These are phyloP conservation scores for Vanessa tameamea DNA, from an alignment of 1,140 invertebrate species.

Conservation along the genomic window DNA sequence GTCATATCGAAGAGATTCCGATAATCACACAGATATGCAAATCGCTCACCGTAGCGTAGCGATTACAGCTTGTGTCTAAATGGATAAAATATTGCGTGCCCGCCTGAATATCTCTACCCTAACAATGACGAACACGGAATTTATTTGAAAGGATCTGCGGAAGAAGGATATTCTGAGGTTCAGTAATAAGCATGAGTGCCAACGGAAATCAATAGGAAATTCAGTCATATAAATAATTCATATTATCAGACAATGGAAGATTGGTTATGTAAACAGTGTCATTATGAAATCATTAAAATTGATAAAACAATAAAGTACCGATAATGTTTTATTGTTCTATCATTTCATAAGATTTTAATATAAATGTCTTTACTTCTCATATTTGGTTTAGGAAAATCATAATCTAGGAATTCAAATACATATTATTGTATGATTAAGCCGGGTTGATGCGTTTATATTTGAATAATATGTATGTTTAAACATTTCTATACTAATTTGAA, in stretches of 20 bases:
- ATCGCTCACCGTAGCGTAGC: neutral
- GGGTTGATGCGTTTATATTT: too few relatives aligned
- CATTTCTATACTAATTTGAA: too few relatives aligned
- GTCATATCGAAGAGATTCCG: neutral
- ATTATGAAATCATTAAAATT: slow-evolving; percentile 25
- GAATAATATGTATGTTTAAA: too few relatives aligned
- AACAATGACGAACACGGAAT: neutral
- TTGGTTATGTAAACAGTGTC: slow-evolving; percentile 9
- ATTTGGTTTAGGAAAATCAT: too few relatives aligned
- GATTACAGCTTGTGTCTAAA: neutral
- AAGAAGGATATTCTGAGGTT: slow-evolving; percentile 8
- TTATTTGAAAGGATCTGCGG: slow-evolving; percentile 1
- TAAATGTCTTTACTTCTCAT: too few relatives aligned
- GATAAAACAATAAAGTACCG: neutral
- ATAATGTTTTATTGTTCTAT: neutral
- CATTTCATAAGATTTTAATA: too few relatives aligned
- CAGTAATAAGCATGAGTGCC: slow-evolving; percentile 18
- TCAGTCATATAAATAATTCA: slow-evolving; percentile 34
- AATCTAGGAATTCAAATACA: too few relatives aligned
- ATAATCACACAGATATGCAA: neutral
- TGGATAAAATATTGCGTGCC: neutral
- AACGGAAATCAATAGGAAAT: slow-evolving; percentile 29
- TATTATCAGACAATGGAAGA: slow-evolving; percentile 22
- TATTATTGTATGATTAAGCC: too few relatives aligned
- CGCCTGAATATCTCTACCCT: neutral